phyloP scores from a whole-genome alignment of 2,113 vertebrate genomes.

The Caracal caracal region DNA sequence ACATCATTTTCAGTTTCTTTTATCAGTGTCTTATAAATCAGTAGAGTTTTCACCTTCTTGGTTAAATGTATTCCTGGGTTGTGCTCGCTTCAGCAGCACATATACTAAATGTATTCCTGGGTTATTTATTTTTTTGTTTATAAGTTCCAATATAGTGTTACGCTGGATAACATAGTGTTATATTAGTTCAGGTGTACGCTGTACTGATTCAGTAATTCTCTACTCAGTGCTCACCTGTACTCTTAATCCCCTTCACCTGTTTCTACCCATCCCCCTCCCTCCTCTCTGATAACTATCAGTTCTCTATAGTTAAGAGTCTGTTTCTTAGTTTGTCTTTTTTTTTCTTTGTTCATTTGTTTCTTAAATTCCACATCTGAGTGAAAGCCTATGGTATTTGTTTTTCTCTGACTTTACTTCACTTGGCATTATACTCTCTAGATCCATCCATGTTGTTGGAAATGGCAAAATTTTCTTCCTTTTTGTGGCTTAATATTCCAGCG shows the following conservation, averaged over 20 bases:
- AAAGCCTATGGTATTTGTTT: neutral
- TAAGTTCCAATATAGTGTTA: neutral
- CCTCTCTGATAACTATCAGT: neutral
- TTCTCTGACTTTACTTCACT: neutral
- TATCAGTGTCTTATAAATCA: neutral
- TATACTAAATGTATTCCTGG: neutral
- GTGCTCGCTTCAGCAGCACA: too few species aligned
- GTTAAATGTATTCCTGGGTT: neutral
- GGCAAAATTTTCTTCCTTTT: neutral
- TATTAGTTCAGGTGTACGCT: neutral
- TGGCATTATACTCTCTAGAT: neutral
- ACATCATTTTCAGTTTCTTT: neutral
- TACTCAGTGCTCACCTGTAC: neutral
- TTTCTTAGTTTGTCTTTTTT: neutral
- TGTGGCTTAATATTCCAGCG: neutral
- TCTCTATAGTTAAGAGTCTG: neutral
- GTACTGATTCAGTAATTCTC: neutral
- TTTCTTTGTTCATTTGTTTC: neutral
- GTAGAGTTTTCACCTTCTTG: neutral
- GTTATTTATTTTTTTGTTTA: neutral
- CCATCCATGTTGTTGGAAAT: neutral
- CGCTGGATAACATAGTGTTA: neutral
- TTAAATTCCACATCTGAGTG: neutral
- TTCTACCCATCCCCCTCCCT: neutral
- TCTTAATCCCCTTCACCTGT: neutral